Evolutionary conservation across 2,113 vertebrate genomes (phyloP), one percentile per base, ranked within the genome.

Genomic region (Anarhynchus alexandrinus): DNA sequence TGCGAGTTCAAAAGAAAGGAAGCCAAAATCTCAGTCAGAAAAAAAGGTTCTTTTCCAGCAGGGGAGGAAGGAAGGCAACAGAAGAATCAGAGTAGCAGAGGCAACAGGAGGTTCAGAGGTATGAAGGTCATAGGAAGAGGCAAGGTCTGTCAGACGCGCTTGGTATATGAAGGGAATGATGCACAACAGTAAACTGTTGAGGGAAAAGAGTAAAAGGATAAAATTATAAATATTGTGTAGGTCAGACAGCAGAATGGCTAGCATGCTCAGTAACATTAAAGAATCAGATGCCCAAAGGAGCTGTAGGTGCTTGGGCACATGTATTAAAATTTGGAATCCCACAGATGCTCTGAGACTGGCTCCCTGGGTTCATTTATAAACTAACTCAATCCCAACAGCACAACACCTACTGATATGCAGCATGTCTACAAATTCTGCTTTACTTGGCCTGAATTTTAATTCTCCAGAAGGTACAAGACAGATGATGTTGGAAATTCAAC

Each of bases 181-280:
- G 99, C 98, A 97, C 99, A 99, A 98, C 99, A 99, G 97, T 99
- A 99, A 96, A 99, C 99, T 99, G 98, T 65, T 8, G 67, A 82
- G 88, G 95, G 72, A 91, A 98, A 98, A 96, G 97, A 98, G 70
- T 97, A 92, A 97, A 97, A 98, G 6, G 82, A 92, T 57, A 97
- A 49, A 94, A 85, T 69, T 92, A 90, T 82, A 96, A 76, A 29
- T 80, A 86, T 6, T 83, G 38, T 57, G 69, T 43, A 45, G 10
- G 13, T 72, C 70, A 93, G 73, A 77, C 18, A 73, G 29, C 30
- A 92, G 11, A 84, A 73, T 17, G 84, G 65, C 74, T 90, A 92
- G 51, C 72, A 95, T 79, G 79, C 93, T 90, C 47, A 57, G 34
- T 19, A 85, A 81, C 1, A 3, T 22, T 72, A 59, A 73, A 70